Percentiles rank a stretch among this genome's conserved stretches.
phyloP scores from a whole-genome alignment of 2,113 vertebrate genomes.

The cattle (Bos taurus) region ARS-UCD2.0 NC_037332.1:113211501-113212000 shows the following conservation, averaged over 20 bases:
- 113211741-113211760: background rate
- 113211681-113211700: background rate
- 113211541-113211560: background rate
- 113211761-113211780: background rate
- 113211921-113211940: background rate
- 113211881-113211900: background rate
- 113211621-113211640: background rate
- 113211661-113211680: background rate
- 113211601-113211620: background rate
- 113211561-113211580: background rate
- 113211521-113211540: background rate
- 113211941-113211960: background rate
- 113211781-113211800: background rate
- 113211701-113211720: background rate
- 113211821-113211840: background rate
- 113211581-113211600: fast-evolving
- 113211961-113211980: background rate
- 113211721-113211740: background rate
- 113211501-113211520: background rate
- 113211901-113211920: background rate
- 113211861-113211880: background rate
- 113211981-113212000: background rate
- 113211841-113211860: background rate
- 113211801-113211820: background rate
- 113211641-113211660: background rate